Evolutionary conservation across 2,888 invertebrate species (phyloP), one percentile per base, ranked within the genome.

Genomic region (Paralinhomoeus sp.): DNA sequence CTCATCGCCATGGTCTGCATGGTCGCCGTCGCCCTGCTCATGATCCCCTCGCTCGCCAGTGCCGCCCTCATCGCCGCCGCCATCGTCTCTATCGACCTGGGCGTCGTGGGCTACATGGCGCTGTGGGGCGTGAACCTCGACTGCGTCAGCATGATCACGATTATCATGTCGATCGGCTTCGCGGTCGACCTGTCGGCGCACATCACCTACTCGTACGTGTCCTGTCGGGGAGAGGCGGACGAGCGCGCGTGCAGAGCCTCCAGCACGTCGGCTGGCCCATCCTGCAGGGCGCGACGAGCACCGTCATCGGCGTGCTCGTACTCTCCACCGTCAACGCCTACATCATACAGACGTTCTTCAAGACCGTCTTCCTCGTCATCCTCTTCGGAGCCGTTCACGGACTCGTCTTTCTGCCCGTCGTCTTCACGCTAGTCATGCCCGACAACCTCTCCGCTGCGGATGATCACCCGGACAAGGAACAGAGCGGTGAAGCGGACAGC

Each of bases 41-140:
- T 89, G 65, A 87, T 89, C 42, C 89, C 89, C 0, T 83, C 83
- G 60, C 71, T 81, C 17, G 67, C 82, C 18, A 85, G 85, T 63
- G 81, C 82, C 0, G 66, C 87, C 9, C 84, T 85, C 80, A 84
- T 89, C 1, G 84, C 85, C 2, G 78, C 85, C 61, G 82, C 84
- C 56, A 85, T 89, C 46, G 75, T 85, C 45, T 53, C 53, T 34
- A 60, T 60, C 45, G n/a, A n/a, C n/a, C n/a, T n/a, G n/a, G n/a
- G n/a, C n/a, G n/a, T n/a, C n/a, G n/a, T n/a, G n/a, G n/a, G 60
- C 7, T 39, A 24, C 48, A 60, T 60, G 60, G 51, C 60, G 0
- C 49, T 51, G 35, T 60, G 60, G 60, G 56, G 55, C 17, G 58
- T 89, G 9, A 84, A 83, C 59, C 70, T 89, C 42, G 60, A 85